Base-by-base conservation (phyloP, 2,888 invertebrate species). In the Erannis defoliaria region DNA sequence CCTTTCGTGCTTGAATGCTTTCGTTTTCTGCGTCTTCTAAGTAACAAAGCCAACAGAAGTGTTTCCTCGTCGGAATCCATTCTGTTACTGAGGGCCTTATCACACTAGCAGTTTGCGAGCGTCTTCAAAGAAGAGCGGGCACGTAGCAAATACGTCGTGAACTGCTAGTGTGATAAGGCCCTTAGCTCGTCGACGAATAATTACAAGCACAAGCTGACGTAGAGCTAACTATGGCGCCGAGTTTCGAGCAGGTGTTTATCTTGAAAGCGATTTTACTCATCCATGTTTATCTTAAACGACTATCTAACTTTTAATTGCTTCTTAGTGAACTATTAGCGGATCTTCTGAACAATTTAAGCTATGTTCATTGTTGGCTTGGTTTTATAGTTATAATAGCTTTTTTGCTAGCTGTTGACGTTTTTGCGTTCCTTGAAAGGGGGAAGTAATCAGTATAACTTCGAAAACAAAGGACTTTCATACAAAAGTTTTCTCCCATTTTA, bases 271-370 rank as follows among this genome's bases (percentile, higher is more conserved):
- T 68, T n/a, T 67, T 60, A 59, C 66, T 60, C 45, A 59, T 63
- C 65, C 62, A 58, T 67, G 64, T 67, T 68, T 67, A 66, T 63
- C 56, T 56, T 59, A 64, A 67, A 55, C 55, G 62, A 49, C 62
- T 63, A 53, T 55, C 59, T 67, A 78, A 78, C 71, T 78, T 77
- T 77, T 76, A 76, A 77, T 78, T 78, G 68, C 75, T 73, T 70
- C 64, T 69, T 73, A 66, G 64, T 64, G 53, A 70, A 72, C 75
- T 68, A 72, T 67, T 71, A 67, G 59, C 68, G 64, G 31, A 51
- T 65, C 62, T 66, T 64, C 62, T 43, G 56, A 63, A 62, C 54
- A 48, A 59, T 62, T 55, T 49, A 56, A 33, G 23, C 23, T 29
- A 59, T 37, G 37, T 56, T 49, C 43, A 54, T 33, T 54, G 57